A percentile compares a stretch with the other conserved stretches of the same genome.
Evolutionary conservation across 2,797 vertebrate genomes (phyloP).

Genomic region (Uromys caudimaculatus): DNA sequence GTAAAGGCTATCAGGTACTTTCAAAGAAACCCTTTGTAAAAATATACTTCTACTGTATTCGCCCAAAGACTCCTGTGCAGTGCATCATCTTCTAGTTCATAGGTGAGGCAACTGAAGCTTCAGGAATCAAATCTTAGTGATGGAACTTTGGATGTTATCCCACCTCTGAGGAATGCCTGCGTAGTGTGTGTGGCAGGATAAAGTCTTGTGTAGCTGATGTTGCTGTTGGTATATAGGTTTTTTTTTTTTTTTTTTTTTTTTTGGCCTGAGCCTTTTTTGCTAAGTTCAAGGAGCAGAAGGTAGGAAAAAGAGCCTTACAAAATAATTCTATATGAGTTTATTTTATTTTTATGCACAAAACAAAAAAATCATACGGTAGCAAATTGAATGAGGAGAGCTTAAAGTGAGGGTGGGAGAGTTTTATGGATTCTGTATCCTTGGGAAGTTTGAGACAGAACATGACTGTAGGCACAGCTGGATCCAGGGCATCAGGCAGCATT

Average conservation of each 20-base stretch:
- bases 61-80: neutral
- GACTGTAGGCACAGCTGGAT: neutral
- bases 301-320: neutral
- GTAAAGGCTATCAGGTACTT: neutral
- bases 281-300: neutral
- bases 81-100: neutral
- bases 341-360: neutral
- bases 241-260: neutral
- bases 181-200: neutral
- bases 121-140: neutral
- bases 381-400: neutral
- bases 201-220: neutral
- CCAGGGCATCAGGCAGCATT: neutral
- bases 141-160: neutral
- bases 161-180: neutral
- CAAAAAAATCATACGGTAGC: neutral
- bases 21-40: constrained; percentile 10
- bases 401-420: neutral
- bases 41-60: neutral
- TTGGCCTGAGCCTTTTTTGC: neutral
- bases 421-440: neutral
- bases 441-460: neutral
- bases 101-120: neutral
- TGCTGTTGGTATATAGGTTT: neutral
- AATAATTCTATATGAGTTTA: neutral